A percentile compares a stretch with the other conserved stretches of the same genome.
Evolutionary conservation across 2,797 vertebrate genomes (phyloP).

Genomic region (Leptodactylus fallax): DNA sequence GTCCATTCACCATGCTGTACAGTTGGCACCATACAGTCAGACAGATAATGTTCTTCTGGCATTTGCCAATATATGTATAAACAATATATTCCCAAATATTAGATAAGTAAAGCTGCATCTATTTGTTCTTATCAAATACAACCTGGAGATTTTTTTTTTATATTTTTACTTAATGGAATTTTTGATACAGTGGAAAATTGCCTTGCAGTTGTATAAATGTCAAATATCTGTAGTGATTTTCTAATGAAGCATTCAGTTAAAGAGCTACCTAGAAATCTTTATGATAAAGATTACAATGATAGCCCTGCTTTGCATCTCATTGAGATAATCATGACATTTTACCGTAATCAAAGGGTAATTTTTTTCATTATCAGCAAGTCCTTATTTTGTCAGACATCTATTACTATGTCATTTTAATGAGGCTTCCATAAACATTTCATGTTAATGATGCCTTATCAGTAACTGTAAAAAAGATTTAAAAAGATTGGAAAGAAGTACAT

Average conservation of each 20-base stretch:
- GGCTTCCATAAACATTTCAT: conserved; percentile 13
- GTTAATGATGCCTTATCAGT: neutral
- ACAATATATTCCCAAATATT: too few species aligned
- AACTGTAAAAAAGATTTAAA: neutral
- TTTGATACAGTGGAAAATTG: neutral
- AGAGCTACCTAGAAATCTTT: conserved; percentile 20
- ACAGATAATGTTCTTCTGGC: too few species aligned
- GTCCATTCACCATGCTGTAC: too few species aligned
- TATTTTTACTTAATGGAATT: neutral
- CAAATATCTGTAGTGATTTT: conserved; percentile 42
- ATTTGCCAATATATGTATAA: too few species aligned
- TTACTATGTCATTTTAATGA: conserved; percentile 43
- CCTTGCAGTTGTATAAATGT: conserved; percentile 32
- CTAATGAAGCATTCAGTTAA: conserved; percentile 44
- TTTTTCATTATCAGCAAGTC: conserved; percentile 52
- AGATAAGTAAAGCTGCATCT: neutral
- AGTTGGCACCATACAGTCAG: too few species aligned
- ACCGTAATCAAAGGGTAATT: conserved; percentile 54
- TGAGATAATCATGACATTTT: conserved; percentile 57
- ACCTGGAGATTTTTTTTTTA: neutral
- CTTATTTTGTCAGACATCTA: conserved; percentile 51
- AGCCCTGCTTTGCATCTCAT: conserved; percentile 62
- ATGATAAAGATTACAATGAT: conserved; percentile 45
- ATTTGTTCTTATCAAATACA: neutral
- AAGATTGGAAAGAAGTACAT: neutral